Percentiles rank a stretch among this genome's conserved stretches.
These are phyloP conservation scores for Ophion obscuratus DNA, from an alignment of 2,888 invertebrate species.

Conservation along the genomic window DNA sequence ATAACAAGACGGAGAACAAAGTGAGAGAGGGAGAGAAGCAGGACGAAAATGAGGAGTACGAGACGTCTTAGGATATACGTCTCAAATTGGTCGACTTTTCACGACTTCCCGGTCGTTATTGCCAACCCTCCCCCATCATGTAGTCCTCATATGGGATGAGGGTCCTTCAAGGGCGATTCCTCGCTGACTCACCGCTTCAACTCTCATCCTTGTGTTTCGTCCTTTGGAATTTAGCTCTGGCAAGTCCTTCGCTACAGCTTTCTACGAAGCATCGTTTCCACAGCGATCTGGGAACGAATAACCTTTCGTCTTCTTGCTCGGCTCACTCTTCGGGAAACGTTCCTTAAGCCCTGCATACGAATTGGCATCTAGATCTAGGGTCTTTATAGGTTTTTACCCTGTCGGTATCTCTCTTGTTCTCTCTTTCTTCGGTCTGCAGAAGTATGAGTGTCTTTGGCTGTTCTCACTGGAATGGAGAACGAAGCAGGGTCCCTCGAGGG, in stretches of 20 bases:
- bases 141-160: conserved; percentile 65
- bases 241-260: neutral
- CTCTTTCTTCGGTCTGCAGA: neutral
- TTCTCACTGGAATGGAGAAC: conserved; percentile 49
- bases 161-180: conserved; percentile 17
- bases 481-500: conserved; percentile 60
- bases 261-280: neutral
- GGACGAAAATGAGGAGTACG: conserved; percentile 24
- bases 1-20: conserved; percentile 13
- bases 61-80: conserved; percentile 45
- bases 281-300: conserved; percentile 9
- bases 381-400: conserved; percentile 12
- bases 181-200: conserved; percentile 30
- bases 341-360: conserved; percentile 62
- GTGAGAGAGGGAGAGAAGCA: conserved; percentile 5
- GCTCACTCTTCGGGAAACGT: conserved; percentile 38
- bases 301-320: conserved; percentile 11
- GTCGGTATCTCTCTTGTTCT: neutral
- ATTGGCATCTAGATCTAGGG: conserved; percentile 43
- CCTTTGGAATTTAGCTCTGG: neutral
- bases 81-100: conserved; percentile 58
- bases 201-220: conserved; percentile 39
- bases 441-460: conserved; percentile 28
- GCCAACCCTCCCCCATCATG: conserved; percentile 64
- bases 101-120: conserved; percentile 60